Percentiles rank a stretch among this genome's conserved stretches.
These are phyloP conservation scores for Microcebus tavaratra DNA, from an alignment of 2,113 vertebrate genomes.

Conservation along the genomic window DNA sequence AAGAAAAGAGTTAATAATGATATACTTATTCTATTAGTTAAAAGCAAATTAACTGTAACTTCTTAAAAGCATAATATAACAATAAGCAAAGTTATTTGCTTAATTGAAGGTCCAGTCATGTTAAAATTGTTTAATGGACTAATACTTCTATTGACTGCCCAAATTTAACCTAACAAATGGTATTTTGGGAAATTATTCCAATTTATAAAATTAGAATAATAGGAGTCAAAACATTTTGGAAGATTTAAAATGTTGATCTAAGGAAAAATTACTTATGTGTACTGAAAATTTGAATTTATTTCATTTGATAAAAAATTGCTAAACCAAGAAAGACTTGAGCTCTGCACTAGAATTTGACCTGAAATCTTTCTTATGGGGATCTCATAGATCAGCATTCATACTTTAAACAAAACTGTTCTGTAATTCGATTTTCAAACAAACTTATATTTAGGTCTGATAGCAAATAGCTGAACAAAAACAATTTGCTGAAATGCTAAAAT, in stretches of 20 bases:
- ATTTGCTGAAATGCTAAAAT: constrained; percentile 55
- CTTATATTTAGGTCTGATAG: constrained; percentile 43
- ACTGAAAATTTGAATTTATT: constrained; percentile 5
- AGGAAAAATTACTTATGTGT: not conserved
- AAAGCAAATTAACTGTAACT: not conserved
- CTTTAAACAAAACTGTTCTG: not conserved
- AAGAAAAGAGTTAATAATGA: not conserved
- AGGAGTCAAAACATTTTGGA: not conserved
- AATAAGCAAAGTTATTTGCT: not conserved
- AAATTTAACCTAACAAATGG: not conserved
- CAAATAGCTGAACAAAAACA: constrained; percentile 46
- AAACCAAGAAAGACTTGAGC: not conserved
- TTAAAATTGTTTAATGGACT: not conserved
- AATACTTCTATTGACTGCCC: not conserved
- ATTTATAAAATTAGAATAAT: not conserved
- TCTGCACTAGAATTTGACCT: constrained; percentile 18
- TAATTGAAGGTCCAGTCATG: not conserved
- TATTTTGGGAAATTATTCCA: not conserved
- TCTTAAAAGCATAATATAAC: not conserved
- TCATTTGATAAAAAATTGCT: constrained; percentile 27
- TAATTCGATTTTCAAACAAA: constrained; percentile 49
- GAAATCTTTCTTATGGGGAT: constrained; percentile 36
- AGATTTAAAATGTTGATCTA: not conserved
- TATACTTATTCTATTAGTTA: not conserved
- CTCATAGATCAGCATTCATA: not conserved